Percentiles rank a stretch among this genome's conserved stretches.
Conservation (phyloP, 2,888 invertebrate species). For the Rosalia funebris region DNA sequence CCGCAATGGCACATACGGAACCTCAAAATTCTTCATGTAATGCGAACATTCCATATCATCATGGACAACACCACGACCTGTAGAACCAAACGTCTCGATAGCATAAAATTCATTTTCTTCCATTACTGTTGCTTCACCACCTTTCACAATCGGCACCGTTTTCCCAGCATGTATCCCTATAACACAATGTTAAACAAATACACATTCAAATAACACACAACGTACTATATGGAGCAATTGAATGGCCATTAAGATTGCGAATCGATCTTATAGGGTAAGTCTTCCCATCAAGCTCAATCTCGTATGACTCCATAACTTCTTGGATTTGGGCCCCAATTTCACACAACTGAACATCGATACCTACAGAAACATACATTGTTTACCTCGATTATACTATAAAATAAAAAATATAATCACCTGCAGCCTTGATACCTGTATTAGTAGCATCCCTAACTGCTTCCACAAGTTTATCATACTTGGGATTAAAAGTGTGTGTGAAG, state of each 20-base stretch:
- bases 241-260: slow-evolving; percentile 97
- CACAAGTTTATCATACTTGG: slow-evolving; percentile 92
- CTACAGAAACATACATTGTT: slow-evolving; percentile 25
- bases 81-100: slow-evolving; percentile 99
- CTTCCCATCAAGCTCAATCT: slow-evolving; percentile 96
- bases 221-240: slow-evolving; percentile 97
- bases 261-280: slow-evolving; percentile 97
- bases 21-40: slow-evolving; percentile 99
- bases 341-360: slow-evolving; percentile 94
- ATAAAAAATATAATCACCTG: slow-evolving; percentile 46
- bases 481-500: slow-evolving; percentile 96
- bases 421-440: slow-evolving; percentile 91
- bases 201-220: neutral
- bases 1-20: slow-evolving; percentile 89
- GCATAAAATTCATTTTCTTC: slow-evolving; percentile 99
- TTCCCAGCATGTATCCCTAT: slow-evolving; percentile 93
- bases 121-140: slow-evolving; percentile 97
- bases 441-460: slow-evolving; percentile 98
- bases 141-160: slow-evolving; percentile 99
- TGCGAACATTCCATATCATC: slow-evolving; percentile 99
- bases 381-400: neutral
- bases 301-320: slow-evolving; percentile 99
- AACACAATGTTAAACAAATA: slow-evolving; percentile 19
- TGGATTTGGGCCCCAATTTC: slow-evolving; percentile 97
- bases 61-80: slow-evolving; percentile 93